These are phyloP conservation scores for Poecilia gillii DNA, from an alignment of 2,797 vertebrate genomes.

Conservation along the genomic window DNA sequence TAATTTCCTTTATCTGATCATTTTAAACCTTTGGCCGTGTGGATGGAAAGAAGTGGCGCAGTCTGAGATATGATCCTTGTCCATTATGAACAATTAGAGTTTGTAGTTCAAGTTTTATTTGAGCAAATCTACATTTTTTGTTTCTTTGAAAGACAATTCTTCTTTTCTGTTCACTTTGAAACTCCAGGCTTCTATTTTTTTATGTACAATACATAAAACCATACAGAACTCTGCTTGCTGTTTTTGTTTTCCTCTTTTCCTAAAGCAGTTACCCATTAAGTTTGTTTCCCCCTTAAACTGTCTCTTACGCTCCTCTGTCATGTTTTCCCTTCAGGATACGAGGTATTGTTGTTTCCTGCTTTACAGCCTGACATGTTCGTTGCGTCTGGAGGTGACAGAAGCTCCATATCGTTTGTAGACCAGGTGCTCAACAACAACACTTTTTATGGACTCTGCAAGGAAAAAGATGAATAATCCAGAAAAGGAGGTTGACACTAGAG, in stretches of 20 bases:
- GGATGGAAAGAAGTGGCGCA: neutral
- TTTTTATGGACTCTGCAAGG: constrained; percentile 25
- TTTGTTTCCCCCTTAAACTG: neutral
- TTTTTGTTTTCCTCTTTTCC: no score
- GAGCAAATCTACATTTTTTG: no score
- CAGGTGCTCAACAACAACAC: constrained; percentile 24
- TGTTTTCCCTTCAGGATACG: neutral
- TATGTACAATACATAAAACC: no score
- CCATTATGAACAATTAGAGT: neutral
- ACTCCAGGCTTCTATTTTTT: no score
- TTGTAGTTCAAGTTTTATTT: no score
- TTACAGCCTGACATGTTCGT: constrained; percentile 1
- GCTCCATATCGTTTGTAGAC: constrained; percentile 5
- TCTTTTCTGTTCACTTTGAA: no score
- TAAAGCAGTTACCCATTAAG: neutral
- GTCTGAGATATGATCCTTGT: neutral
- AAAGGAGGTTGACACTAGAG: constrained; percentile 30
- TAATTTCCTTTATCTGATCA: neutral
- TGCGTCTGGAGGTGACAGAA: constrained; percentile 15
- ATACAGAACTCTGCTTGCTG: no score
- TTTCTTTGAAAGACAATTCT: no score
- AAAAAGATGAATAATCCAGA: constrained; percentile 41
- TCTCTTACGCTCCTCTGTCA: neutral
- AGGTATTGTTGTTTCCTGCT: neutral
- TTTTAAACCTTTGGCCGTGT: neutral